A percentile compares a stretch with the other conserved stretches of the same genome.
These are phyloP conservation scores for Clamator glandarius DNA, from an alignment of 2,797 vertebrate genomes.

Conservation along the genomic window DNA sequence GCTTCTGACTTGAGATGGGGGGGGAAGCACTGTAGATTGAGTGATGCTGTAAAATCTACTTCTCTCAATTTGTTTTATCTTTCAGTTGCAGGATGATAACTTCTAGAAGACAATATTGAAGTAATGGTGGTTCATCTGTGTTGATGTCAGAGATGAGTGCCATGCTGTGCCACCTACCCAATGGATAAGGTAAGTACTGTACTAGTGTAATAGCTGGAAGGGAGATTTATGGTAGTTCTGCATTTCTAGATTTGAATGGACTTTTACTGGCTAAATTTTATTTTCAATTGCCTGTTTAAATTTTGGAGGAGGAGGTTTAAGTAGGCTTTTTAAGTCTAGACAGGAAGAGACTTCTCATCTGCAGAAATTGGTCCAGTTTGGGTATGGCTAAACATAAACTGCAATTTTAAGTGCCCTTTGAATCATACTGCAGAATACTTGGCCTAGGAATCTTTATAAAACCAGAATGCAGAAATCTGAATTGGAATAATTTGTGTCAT, in stretches of 20 bases:
- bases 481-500: not conserved
- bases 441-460: not conserved
- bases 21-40: slow-evolving; percentile 31
- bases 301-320: not conserved
- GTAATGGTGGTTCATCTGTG: not conserved
- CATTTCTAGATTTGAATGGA: not conserved
- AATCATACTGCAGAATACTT: not conserved
- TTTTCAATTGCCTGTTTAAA: not conserved
- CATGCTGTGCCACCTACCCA: not conserved
- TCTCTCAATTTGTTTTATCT: slow-evolving; percentile 16
- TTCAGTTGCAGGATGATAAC: slow-evolving; percentile 76
- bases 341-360: not conserved
- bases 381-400: not conserved
- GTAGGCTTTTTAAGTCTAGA: not conserved
- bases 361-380: not conserved
- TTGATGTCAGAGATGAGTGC: not conserved
- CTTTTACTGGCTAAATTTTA: accelerated
- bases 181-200: not conserved
- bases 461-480: not conserved
- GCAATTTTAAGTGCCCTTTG: accelerated
- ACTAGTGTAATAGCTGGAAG: not conserved
- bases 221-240: not conserved
- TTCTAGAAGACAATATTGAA: slow-evolving; percentile 54
- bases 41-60: not conserved
- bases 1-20: slow-evolving; percentile 42